Evolutionary conservation across 2,888 invertebrate species (phyloP), one percentile per base, ranked within the genome.

Genomic region (Tipula lateralis): DNA sequence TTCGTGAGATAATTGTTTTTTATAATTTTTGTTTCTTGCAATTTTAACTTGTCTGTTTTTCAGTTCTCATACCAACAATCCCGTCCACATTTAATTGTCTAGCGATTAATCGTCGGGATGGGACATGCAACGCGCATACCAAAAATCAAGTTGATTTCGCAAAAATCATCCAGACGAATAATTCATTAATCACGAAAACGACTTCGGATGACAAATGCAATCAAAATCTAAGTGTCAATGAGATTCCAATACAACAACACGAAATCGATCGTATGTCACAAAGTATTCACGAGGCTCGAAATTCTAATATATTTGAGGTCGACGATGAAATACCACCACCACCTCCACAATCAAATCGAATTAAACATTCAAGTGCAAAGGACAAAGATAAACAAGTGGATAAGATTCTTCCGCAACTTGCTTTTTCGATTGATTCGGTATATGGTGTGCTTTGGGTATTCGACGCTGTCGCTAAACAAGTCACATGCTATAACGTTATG

Each of bases 401-500:
- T 4, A 88, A 88, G 84, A 87, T 87, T 29, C 88, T 89, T 83
- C 88, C 90, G 0, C 90, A 90, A 86, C 87, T 90, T 30, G 89
- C 90, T 5, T 90, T 90, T 85, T 88, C 90, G 39, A 87, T 99
- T 87, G 99, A 99, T 91, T 97, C 98, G 0, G 92, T 95, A 84
- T 98, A 97, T 90, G 97, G 98, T 90, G 95, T 98, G 0, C 91
- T 99, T 1, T 99, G 99, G 99, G 95, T 96, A 87, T 99, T 94
- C 87, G 93, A 95, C 88, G 94, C 94, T 0, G 91, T 92, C 32
- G 93, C 87, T 0, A 88, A 88, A 36, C 90, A 91, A 83, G 89
- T 92, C 39, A 91, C 97, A 87, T 96, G 96, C 88, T 96, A 95
- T 90, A 97, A 97, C 89, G 94, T 97, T 4, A 92, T 97, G 84